Percentiles rank a stretch among this genome's conserved stretches.
Evolutionary conservation across 37 sponge, comb jelly and placozoan species (phyloP).

Genomic region (Ephydatia muelleri): DNA sequence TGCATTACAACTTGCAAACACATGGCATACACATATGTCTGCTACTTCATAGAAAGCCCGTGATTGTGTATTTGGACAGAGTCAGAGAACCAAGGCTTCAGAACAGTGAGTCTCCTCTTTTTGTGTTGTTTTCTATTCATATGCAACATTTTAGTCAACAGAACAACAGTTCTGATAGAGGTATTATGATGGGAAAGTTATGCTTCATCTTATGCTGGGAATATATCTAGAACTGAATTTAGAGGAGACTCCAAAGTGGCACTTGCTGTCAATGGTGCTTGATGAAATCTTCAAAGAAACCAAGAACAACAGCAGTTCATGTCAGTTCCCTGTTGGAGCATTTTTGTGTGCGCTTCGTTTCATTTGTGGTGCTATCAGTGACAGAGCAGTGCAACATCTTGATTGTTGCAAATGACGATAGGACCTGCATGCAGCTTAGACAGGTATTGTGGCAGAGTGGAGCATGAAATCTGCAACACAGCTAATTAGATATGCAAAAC

Average conservation of each 20-base stretch:
- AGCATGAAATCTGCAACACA: neutral
- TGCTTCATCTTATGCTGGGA: neutral
- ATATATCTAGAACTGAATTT: conserved; percentile 31
- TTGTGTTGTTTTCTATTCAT: neutral
- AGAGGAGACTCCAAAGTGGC: conserved; percentile 93
- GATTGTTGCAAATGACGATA: conserved; percentile 77
- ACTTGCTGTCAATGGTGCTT: conserved; percentile 78
- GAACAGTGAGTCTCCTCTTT: neutral
- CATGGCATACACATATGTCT: neutral
- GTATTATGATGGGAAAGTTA: neutral
- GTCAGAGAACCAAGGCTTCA: neutral
- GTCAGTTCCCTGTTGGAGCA: conserved; percentile 4
- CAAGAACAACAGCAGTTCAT: neutral
- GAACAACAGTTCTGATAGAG: neutral
- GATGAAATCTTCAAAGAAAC: conserved; percentile 60
- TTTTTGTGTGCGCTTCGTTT: neutral
- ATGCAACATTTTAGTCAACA: neutral
- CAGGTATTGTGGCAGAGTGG: conserved; percentile 34
- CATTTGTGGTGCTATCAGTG: conserved; percentile 6
- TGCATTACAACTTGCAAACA: too few relatives aligned
- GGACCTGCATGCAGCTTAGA: conserved; percentile 79
- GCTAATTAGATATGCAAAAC: too few relatives aligned
- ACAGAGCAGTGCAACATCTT: conserved; percentile 41
- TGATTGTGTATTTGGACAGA: conserved; percentile 25
- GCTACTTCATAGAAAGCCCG: conserved; percentile 19